Conservation (phyloP, 2,888 invertebrate species). For the Capitulum mitella region DNA sequence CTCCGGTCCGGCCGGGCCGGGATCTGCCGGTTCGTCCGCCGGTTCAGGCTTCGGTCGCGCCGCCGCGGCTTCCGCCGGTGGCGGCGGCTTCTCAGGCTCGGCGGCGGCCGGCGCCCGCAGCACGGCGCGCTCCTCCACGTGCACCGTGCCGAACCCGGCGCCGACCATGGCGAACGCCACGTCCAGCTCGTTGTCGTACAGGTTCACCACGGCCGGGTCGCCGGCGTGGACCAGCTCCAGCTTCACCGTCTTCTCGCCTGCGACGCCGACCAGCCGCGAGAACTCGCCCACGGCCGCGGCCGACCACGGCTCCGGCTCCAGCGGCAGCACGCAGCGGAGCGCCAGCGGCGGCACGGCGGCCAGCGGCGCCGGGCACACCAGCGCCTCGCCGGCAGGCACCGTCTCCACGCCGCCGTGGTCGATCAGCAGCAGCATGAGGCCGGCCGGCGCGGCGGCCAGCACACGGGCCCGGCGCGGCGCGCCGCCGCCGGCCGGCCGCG, state of each 20-base stretch:
- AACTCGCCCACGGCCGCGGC: not conserved
- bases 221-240: not conserved
- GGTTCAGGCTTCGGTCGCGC: not conserved
- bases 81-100: not conserved
- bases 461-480: slow-evolving; percentile 2
- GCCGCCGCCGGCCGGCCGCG: not conserved
- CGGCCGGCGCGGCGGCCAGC: not conserved
- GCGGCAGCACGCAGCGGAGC: not conserved
- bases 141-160: slow-evolving; percentile 20
- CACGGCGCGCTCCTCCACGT: not conserved
- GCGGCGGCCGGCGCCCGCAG: not conserved
- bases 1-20: not conserved
- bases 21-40: not conserved
- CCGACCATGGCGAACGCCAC: slow-evolving; percentile 25
- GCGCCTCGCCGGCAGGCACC: not conserved
- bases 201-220: slow-evolving; percentile 8
- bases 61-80: not conserved
- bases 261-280: not conserved
- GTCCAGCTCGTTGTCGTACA: not conserved
- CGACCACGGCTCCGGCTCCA: not conserved
- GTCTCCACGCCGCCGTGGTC: not conserved
- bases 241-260: not conserved
- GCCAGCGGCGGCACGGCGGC: not conserved
- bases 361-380: not conserved
- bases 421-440: not conserved